Base-by-base conservation (phyloP, 2,797 vertebrate species). In the Coendou prehensilis region DNA sequence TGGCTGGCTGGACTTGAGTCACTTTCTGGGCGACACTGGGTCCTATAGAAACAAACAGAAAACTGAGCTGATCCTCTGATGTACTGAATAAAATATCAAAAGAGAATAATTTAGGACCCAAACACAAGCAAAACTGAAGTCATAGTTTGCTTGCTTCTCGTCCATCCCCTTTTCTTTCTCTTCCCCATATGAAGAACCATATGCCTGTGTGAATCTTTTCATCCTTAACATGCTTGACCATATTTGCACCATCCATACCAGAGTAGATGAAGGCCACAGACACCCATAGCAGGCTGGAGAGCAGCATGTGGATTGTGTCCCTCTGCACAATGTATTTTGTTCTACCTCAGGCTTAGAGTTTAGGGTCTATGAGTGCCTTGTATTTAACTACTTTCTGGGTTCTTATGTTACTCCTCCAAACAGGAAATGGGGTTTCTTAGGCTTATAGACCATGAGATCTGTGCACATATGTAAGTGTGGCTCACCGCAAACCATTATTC, bases 11-110 rank as follows among this genome's bases (percentile, higher is more conserved):
- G 10, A 33, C 37, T 54, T 97, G 95, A 87, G 28, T 96, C 37
- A 97, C 81, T 15, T 50, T 82, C 69, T 98, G 80, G 17, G 87
- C 64, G 71, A 96, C 6, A 11, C 26, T 94, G 45, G 47, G 94
- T 95, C 92, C 96, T 98, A 89, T 9, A 56, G 87, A n/a, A 26
- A 93, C 57, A 95, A 96, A 52, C 59, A 89, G 59, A 93, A 93
- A 93, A 71, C 28, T 87, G 2, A 80, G 5, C 2, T 92, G 9
- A 71, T 73, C 26, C 17, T 83, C 28, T 90, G 17, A 56, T 3
- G 4, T 2, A 47, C 3, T 52, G 3, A 88, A 56, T 2, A 75
- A 89, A 79, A 71, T 33, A 45, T 4, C 14, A 0, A 64, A 93
- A 52, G 15, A 84, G 18, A 56, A 1, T 57, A 92, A 37, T 26